Percentiles rank a stretch among this genome's conserved stretches.
Evolutionary conservation across 2,888 invertebrate species (phyloP).

Genomic region (Dromius quadrimaculatus): DNA sequence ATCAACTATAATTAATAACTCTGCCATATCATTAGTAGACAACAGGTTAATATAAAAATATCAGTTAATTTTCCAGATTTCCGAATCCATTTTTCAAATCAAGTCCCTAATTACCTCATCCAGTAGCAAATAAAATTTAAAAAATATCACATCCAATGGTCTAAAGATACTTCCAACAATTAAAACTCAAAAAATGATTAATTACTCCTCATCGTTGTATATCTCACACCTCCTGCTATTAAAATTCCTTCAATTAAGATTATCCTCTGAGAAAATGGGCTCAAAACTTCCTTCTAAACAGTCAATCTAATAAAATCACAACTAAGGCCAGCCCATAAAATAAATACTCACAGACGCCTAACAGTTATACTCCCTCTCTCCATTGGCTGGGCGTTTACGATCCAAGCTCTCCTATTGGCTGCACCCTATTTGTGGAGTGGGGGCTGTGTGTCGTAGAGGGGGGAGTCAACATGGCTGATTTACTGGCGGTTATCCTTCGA

Average conservation of each 20-base stretch:
- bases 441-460: constrained; percentile 57
- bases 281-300: constrained; percentile 66
- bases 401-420: constrained; percentile 60
- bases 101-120: constrained; percentile 7
- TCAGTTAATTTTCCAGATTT: constrained; percentile 9
- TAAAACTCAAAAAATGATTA: constrained; percentile 39
- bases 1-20: constrained; percentile 2
- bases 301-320: constrained; percentile 66
- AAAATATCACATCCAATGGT: constrained; percentile 27
- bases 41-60: constrained; percentile 21
- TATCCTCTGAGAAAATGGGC: constrained; percentile 45
- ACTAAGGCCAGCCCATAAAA: constrained; percentile 66
- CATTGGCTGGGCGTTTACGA: constrained; percentile 63
- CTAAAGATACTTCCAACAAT: constrained; percentile 9
- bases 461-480: constrained; percentile 66
- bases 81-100: constrained; percentile 12
- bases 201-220: constrained; percentile 17
- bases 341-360: constrained; percentile 63
- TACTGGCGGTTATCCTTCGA: constrained; percentile 56
- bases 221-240: constrained; percentile 29
- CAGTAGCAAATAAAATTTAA: constrained; percentile 35
- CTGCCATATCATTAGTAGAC: constrained; percentile 11
- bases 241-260: constrained; percentile 39
- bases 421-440: constrained; percentile 52
- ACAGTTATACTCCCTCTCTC: constrained; percentile 53